phyloP scores from a whole-genome alignment of 2,888 invertebrate genomes.

The Ligdia adustata region DNA sequence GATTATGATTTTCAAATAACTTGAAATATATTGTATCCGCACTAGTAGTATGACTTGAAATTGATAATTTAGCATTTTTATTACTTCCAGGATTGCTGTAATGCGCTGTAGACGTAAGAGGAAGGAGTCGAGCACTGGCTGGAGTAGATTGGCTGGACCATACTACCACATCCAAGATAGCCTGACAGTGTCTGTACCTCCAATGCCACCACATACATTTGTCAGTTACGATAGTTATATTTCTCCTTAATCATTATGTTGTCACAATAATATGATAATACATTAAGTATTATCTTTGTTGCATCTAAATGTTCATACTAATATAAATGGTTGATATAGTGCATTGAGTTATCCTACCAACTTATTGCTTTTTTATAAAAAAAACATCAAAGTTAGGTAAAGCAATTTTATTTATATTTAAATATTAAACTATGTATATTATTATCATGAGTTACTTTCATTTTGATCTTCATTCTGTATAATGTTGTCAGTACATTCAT shows the following conservation, averaged over 20 bases:
- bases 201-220: constrained; percentile 40
- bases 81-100: constrained; percentile 42
- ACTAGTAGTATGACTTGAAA: too few species aligned
- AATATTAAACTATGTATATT: background rate
- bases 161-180: constrained; percentile 31
- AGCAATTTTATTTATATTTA: background rate
- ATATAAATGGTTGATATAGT: background rate
- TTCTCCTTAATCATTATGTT: constrained; percentile 7
- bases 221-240: constrained; percentile 31
- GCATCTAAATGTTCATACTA: background rate
- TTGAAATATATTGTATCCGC: too few species aligned
- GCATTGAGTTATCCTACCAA: too few species aligned
- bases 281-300: background rate
- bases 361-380: background rate
- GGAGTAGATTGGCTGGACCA: constrained; percentile 34
- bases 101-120: constrained; percentile 28
- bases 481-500: background rate
- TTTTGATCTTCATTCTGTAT: constrained; percentile 9
- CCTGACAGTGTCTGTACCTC: constrained; percentile 36
- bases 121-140: constrained; percentile 21
- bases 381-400: background rate
- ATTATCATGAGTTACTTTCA: constrained; percentile 1
- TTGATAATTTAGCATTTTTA: too few species aligned
- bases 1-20: too few species aligned
- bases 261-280: background rate